Conservation (phyloP, 2,797 vertebrate species). For the Aplochiton taeniatus region DNA sequence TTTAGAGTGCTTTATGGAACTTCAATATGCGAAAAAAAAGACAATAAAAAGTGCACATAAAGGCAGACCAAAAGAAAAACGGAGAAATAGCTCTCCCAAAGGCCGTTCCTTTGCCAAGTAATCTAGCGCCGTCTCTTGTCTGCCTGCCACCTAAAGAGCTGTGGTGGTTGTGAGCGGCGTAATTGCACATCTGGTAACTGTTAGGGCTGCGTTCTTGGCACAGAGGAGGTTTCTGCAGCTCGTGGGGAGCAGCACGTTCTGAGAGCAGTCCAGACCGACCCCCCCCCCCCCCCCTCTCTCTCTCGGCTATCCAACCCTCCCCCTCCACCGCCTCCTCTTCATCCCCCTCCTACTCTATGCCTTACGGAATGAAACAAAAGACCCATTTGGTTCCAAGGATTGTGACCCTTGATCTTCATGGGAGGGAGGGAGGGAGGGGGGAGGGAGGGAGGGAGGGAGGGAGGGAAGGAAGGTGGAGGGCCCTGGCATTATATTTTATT, state of each 20-base stretch:
- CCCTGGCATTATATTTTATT: conserved; percentile 6
- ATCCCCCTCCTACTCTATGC: too few species aligned
- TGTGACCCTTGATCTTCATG: conserved; percentile 27
- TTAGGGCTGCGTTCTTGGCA: conserved; percentile 63
- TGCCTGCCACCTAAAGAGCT: conserved; percentile 40
- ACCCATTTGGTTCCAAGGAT: conserved; percentile 31
- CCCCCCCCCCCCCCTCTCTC: conserved; percentile 31
- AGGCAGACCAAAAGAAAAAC: conserved; percentile 50
- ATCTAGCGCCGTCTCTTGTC: conserved; percentile 43
- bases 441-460: not conserved
- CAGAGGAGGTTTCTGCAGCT: conserved; percentile 33
- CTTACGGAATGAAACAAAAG: conserved; percentile 34
- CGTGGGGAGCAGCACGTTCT: conserved; percentile 30
- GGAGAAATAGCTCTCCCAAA: conserved; percentile 59
- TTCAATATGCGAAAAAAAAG: conserved; percentile 44
- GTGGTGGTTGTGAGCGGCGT: conserved; percentile 45
- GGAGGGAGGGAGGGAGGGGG: not conserved
- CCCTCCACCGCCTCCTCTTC: too few species aligned
- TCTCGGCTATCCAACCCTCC: not conserved
- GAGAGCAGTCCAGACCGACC: conserved; percentile 25
- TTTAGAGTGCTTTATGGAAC: conserved; percentile 40
- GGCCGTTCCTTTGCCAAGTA: conserved; percentile 44
- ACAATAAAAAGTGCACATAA: conserved; percentile 27
- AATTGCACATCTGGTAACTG: conserved; percentile 71
- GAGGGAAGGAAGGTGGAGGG: conserved; percentile 2